phyloP scores from a whole-genome alignment of 2,888 invertebrate genomes.

The Metallyticus violacea region DNA sequence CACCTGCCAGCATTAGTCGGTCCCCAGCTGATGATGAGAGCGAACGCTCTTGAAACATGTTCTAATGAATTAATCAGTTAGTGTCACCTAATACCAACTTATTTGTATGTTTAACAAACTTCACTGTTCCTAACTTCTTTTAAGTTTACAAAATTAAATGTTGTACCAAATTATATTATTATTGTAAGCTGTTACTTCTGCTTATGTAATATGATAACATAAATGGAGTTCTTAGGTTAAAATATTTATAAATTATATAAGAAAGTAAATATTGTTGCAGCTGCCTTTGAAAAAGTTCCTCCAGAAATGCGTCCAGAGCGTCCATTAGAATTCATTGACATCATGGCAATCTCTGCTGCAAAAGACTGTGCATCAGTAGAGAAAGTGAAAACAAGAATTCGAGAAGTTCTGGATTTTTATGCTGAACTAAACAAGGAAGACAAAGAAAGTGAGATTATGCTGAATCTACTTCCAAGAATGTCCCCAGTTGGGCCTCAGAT shows the following conservation, averaged over 20 bases:
- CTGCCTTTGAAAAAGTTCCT: conserved; percentile 54
- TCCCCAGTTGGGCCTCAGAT: background rate
- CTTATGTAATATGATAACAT: background rate
- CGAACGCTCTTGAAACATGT: too few relatives aligned
- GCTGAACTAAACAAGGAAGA: background rate
- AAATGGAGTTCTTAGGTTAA: background rate
- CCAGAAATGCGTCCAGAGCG: conserved; percentile 65
- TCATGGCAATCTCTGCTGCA: conserved; percentile 73
- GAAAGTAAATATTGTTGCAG: conserved; percentile 37
- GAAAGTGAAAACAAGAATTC: conserved; percentile 59
- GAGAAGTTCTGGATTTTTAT: conserved; percentile 58
- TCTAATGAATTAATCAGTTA: too few relatives aligned
- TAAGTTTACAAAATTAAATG: too few relatives aligned
- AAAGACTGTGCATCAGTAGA: conserved; percentile 53
- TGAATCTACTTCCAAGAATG: background rate
- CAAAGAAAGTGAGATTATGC: background rate
- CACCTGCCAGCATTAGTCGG: too few relatives aligned
- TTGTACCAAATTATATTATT: too few relatives aligned
- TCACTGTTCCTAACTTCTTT: too few relatives aligned
- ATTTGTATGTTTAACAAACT: too few relatives aligned
- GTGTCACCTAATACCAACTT: too few relatives aligned
- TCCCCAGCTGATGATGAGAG: too few relatives aligned
- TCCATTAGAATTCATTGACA: conserved; percentile 68
- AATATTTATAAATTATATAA: background rate
- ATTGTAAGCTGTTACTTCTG: too few relatives aligned